Percentiles rank a stretch among this genome's conserved stretches.
phyloP scores from a whole-genome alignment of 2,888 invertebrate species.

The Nemoura dubitans region DNA sequence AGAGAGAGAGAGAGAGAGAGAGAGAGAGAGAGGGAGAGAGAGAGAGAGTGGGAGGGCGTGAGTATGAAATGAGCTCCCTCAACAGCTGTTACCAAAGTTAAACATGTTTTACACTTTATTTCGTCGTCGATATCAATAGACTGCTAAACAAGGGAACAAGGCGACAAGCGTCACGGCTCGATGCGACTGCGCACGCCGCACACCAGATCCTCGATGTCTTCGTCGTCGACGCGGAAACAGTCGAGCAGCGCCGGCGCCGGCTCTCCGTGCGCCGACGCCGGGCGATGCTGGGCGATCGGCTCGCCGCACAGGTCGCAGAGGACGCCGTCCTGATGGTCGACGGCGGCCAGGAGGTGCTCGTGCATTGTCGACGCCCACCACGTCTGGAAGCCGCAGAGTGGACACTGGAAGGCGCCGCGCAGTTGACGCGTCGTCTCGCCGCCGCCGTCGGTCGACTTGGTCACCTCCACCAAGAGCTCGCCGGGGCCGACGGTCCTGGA shows the following conservation, averaged over 20 bases:
- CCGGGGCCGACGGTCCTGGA: background rate
- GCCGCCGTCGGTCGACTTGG: background rate
- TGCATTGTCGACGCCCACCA: background rate
- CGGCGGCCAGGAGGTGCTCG: background rate
- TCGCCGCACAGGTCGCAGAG: background rate
- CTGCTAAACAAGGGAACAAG: background rate
- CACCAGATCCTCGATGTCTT: background rate
- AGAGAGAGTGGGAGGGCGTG: no score
- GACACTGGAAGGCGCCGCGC: background rate
- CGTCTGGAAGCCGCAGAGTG: background rate
- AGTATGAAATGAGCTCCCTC: no score
- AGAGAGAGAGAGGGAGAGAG: constrained; percentile 18
- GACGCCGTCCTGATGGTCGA: background rate
- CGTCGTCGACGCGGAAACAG: background rate
- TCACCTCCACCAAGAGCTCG: background rate
- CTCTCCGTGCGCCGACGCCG: background rate
- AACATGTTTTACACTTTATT: no score
- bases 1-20: constrained; percentile 33
- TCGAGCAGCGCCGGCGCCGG: background rate
- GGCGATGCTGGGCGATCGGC: background rate
- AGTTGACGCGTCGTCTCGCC: background rate
- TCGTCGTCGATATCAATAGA: background rate
- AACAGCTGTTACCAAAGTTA: no score
- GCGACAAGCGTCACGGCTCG: background rate
- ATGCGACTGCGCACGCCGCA: background rate